phyloP scores from a whole-genome alignment of 1,140 invertebrate species.

The Caenorhabditis briggsae region DNA sequence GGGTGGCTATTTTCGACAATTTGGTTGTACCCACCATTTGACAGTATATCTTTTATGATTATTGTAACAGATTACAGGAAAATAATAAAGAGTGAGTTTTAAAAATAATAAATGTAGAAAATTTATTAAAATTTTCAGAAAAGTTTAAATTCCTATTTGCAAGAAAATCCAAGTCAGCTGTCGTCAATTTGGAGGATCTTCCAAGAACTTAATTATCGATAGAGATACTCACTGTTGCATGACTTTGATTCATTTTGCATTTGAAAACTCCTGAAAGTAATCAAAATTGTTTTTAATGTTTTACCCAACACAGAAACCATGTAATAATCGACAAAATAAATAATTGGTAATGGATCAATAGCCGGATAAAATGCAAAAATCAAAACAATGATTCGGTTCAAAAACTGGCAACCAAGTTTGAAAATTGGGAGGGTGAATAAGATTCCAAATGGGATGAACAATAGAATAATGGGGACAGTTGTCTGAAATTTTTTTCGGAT shows the following conservation, averaged over 20 bases:
- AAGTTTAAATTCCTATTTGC: too few relatives aligned
- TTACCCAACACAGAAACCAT: background rate
- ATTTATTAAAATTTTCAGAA: too few relatives aligned
- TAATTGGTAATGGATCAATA: slow-evolving; percentile 5
- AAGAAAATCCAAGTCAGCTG: too few relatives aligned
- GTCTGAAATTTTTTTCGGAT: too few relatives aligned
- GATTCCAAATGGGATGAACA: background rate
- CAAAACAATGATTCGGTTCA: background rate
- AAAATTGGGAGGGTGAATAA: background rate
- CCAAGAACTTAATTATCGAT: too few relatives aligned
- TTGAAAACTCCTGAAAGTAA: too few relatives aligned
- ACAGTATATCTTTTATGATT: slow-evolving; percentile 8
- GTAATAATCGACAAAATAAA: slow-evolving; percentile 10
- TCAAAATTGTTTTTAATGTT: too few relatives aligned
- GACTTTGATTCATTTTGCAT: too few relatives aligned
- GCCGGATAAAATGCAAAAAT: background rate
- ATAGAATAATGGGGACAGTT: background rate
- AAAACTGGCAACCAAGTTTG: background rate
- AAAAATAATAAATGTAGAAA: too few relatives aligned
- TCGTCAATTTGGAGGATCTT: too few relatives aligned
- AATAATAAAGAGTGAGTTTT: background rate
- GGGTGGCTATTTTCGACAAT: background rate
- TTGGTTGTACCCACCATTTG: background rate
- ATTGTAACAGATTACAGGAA: background rate
- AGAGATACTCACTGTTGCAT: too few relatives aligned